These are phyloP conservation scores for Exocentrus adspersus DNA, from an alignment of 2,888 invertebrate genomes.

Conservation along the genomic window DNA sequence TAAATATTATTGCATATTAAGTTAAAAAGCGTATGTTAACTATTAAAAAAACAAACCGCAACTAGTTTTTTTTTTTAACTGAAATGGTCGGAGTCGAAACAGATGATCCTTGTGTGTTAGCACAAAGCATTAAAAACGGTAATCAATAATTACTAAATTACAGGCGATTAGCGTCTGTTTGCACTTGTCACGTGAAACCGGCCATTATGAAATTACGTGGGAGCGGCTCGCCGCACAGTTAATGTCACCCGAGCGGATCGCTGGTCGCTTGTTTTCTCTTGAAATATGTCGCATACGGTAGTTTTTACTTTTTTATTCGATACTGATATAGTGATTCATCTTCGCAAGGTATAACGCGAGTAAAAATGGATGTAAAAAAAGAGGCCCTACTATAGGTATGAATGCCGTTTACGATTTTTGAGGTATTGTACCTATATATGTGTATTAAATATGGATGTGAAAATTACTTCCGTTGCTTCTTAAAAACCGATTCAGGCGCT, in stretches of 20 bases:
- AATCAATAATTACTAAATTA: conserved; percentile 62
- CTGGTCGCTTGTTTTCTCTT: conserved; percentile 10
- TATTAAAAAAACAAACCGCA: background rate
- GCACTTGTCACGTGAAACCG: conserved; percentile 62
- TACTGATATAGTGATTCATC: too few relatives aligned
- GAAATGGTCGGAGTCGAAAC: conserved; percentile 13
- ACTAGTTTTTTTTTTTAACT: background rate
- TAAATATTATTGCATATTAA: too few relatives aligned
- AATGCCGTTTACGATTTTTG: too few relatives aligned
- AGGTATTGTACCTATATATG: too few relatives aligned
- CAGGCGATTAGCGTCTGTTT: conserved; percentile 61
- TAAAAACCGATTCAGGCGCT: too few relatives aligned
- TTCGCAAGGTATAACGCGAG: too few relatives aligned
- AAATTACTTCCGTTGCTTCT: too few relatives aligned
- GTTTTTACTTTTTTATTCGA: background rate
- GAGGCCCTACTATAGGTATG: too few relatives aligned
- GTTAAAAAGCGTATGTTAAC: too few relatives aligned
- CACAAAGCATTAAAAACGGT: conserved; percentile 55
- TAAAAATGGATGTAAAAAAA: too few relatives aligned
- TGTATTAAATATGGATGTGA: too few relatives aligned
- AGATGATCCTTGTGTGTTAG: conserved; percentile 40
- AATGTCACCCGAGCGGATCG: conserved; percentile 41
- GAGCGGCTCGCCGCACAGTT: conserved; percentile 52
- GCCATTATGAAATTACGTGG: conserved; percentile 62
- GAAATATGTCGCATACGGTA: conserved; percentile 5